Percentiles rank a stretch among this genome's conserved stretches.
These are phyloP conservation scores for Leptopterna dolabrata DNA, from an alignment of 2,888 invertebrate genomes.

Conservation along the genomic window DNA sequence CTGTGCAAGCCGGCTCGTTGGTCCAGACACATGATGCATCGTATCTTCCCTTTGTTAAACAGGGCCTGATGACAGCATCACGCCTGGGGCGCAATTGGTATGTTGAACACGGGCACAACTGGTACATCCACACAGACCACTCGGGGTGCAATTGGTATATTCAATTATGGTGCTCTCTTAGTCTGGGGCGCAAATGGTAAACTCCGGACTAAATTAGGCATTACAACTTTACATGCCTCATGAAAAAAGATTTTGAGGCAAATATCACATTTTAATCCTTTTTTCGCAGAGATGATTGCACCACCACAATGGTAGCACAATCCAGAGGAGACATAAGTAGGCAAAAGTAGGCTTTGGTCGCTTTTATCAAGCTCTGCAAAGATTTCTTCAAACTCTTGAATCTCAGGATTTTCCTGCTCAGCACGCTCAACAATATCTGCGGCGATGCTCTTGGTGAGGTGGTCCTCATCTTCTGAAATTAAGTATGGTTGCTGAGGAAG, in stretches of 20 bases:
- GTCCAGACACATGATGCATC: too few species aligned
- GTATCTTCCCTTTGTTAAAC: too few species aligned
- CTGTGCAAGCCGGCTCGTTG: too few species aligned
- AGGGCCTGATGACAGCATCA: too few species aligned
- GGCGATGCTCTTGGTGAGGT: not conserved
- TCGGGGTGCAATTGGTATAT: not conserved
- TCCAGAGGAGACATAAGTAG: conserved; percentile 1
- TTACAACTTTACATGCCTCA: not conserved
- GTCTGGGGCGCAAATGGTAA: not conserved
- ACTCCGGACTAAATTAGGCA: not conserved
- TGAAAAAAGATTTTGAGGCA: not conserved
- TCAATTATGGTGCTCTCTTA: not conserved
- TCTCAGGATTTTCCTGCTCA: not conserved
- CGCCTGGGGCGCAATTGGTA: too few species aligned
- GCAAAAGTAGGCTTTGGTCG: not conserved
- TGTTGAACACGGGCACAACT: not conserved
- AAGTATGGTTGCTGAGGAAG: not conserved
- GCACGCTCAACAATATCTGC: not conserved
- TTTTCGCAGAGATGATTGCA: not conserved
- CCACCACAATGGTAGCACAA: conserved; percentile 10
- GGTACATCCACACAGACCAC: not conserved
- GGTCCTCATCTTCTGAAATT: not conserved
- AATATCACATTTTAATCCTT: not conserved
- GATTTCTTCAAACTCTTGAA: not conserved
- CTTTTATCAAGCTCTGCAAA: not conserved